Evolutionary conservation across 2,113 vertebrate species (phyloP), one percentile per base, ranked within the genome.

Genomic region (Daboia siamensis): DNA sequence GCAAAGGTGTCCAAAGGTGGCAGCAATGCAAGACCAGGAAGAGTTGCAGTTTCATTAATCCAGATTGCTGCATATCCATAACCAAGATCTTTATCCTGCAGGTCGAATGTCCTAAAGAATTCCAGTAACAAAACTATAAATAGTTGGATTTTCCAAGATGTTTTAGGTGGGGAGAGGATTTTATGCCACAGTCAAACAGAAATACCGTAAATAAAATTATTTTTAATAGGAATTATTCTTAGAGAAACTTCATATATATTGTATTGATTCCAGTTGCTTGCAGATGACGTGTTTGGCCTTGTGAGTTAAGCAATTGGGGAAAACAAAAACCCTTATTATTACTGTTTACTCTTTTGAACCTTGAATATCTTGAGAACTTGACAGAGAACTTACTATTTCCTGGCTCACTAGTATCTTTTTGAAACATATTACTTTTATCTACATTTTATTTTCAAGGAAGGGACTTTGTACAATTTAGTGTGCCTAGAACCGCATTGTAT

Each of bases 91-190:
- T 80, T 3, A 20, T 20, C 33, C 33, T 39, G 74, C 17, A 39
- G 74, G 17, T 80, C 33, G 33, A 80, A 80, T 39, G 17, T 80
- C 74, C 17, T 29, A 21, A 80, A 80, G 7, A 39, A 80, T 80
- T 44, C 17, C 17, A 80, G 69, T 74, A 15, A 39, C n/a, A 39
- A 39, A 44, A 80, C 8, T 39, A 17, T 39, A 44, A 44, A 23
- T 29, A 46, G 48, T 33, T 80, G 54, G 64, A 48, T 21, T 56
- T 90, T 39, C 46, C 23, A 87, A 51, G 5, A 88, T 26, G 26
- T 52, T 48, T 52, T 51, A 86, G 0, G 0, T 17, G 0, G 0
- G 3, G 3, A 2, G 1, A 0, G 46, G 52, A 48, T 24, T 44
- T 21, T 74, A 21, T 33, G 9, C 55, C 51, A 11, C 20, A 55